Percentiles rank a stretch among this genome's conserved stretches.
Conservation (phyloP, 1,140 invertebrate genomes). For the Stegodyphus mimosarum region DNA sequence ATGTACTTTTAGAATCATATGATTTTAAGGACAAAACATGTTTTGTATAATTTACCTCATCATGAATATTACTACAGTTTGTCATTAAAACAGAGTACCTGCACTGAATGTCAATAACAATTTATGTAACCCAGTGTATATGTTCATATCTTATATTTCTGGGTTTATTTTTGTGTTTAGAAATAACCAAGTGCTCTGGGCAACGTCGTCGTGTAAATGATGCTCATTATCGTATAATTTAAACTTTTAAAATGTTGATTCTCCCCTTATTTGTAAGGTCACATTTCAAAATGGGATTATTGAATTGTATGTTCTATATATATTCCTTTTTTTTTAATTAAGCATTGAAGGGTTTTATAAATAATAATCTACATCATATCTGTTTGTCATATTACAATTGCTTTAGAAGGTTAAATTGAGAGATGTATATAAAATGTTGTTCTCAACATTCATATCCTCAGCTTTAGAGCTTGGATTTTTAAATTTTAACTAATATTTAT, state of each 20-base stretch:
- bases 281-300: too few species aligned
- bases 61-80: conserved; percentile 26
- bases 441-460: too few species aligned
- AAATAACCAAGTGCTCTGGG: conserved; percentile 29
- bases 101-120: conserved; percentile 34
- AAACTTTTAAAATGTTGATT: not conserved
- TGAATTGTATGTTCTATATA: too few species aligned
- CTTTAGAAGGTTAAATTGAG: too few species aligned
- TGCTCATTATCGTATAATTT: not conserved
- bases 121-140: not conserved
- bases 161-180: conserved; percentile 30
- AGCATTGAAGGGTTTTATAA: too few species aligned
- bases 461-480: too few species aligned
- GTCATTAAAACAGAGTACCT: conserved; percentile 53
- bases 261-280: not conserved
- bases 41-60: conserved; percentile 53
- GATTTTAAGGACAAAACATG: conserved; percentile 38
- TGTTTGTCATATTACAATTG: too few species aligned
- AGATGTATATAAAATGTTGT: too few species aligned
- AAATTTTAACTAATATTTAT: too few species aligned
- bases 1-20: conserved; percentile 58
- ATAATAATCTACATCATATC: too few species aligned
- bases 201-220: too few species aligned
- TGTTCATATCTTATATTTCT: conserved; percentile 10
- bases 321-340: too few species aligned